Base-by-base conservation (phyloP, 1,140 invertebrate species). In the Belonocnema kinseyi region DNA sequence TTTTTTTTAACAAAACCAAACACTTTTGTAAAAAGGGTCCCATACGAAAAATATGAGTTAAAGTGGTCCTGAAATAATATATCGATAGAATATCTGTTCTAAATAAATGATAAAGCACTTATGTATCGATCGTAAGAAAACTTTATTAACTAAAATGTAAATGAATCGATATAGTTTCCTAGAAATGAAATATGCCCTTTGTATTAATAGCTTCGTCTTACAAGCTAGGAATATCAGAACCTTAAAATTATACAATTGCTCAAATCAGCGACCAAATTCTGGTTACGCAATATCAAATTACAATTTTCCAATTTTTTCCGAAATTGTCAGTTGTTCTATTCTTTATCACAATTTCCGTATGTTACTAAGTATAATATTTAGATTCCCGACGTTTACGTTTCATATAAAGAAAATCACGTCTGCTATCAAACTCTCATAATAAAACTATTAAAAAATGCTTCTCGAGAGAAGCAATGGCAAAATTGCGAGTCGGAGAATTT, bases 141-240 rank as follows among this genome's bases (percentile, higher is more conserved):
- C 26, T 66, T 66, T 66, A 66, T 66, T 66, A 40, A 16, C 26
- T 66, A 66, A 66, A 66, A 66, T 66, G 26, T 16, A 66, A 40
- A 66, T 40, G 26, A 66, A 33, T 40, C 61, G 26, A 66, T 66
- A 66, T 66, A 66, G 4, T 66, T 66, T 40, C 21, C n/a, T 40
- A n/a, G 16, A 14, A 46, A 40, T 33, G 40, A 40, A 66, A 66
- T 40, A 33, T 40, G 61, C 61, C 46, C 58, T 66, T 66, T 66
- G 40, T 46, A 16, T 40, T 40, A 40, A 66, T 26, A 21, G 13
- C 40, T 66, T 40, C n/a, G 16, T 40, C 21, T 16, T 66, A 21
- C 21, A 66, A 66, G n/a, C 17, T 54, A 54, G n/a, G 26, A 33
- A 66, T 66, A 66, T 66, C 61, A 40, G 40, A 46, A 46, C 40